Evolutionary conservation across 2,113 vertebrate species (phyloP).

Genomic region (Donacobius atricapilla): DNA sequence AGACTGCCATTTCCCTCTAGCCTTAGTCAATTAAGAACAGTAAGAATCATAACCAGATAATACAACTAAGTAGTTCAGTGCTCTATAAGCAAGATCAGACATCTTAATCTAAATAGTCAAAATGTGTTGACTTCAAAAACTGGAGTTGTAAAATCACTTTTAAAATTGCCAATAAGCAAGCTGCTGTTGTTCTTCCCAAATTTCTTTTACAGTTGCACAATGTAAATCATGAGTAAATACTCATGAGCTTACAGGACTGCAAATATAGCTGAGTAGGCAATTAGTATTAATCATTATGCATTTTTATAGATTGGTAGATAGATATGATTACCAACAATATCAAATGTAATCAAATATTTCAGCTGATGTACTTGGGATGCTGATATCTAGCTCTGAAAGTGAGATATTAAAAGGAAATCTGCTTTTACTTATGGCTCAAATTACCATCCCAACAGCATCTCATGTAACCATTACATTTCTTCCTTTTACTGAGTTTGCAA

Average conservation of each 20-base stretch:
- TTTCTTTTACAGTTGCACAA: neutral
- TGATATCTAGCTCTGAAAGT: neutral
- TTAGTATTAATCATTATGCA: neutral
- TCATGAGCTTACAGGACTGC: neutral
- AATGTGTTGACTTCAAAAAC: neutral
- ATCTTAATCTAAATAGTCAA: neutral
- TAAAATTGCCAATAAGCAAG: neutral
- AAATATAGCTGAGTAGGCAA: neutral
- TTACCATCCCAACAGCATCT: fast-evolving
- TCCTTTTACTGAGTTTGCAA: neutral
- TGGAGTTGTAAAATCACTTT: neutral
- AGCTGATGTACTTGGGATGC: neutral
- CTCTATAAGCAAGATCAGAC: neutral
- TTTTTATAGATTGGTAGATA: neutral
- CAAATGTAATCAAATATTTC: neutral
- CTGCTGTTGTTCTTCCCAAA: neutral
- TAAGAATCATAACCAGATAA: neutral
- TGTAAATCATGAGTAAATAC: neutral
- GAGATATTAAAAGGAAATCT: neutral
- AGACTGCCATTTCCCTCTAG: neutral
- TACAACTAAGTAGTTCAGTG: neutral
- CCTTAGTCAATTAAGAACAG: neutral
- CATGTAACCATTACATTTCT: neutral
- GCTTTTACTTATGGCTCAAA: neutral
- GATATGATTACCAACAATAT: neutral